A percentile compares a stretch with the other conserved stretches of the same genome.
Evolutionary conservation across 2,888 invertebrate species (phyloP).

Genomic region (Drosophila yooni): DNA sequence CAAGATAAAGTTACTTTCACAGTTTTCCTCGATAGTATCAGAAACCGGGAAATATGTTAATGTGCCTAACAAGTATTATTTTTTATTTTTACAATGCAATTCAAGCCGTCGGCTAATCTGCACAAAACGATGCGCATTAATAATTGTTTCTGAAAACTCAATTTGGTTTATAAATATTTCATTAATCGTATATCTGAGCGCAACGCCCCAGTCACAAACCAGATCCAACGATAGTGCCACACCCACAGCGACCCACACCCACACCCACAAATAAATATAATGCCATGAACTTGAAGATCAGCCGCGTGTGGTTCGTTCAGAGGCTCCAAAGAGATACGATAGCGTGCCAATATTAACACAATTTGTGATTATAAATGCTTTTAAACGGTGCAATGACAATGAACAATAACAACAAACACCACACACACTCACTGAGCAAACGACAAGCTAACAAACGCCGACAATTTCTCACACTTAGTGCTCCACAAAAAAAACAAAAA

Average conservation of each 20-base stretch:
- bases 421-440: constrained; percentile 32
- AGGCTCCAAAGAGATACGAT: constrained; percentile 54
- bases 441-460: constrained; percentile 65
- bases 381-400: constrained; percentile 79
- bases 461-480: constrained; percentile 78
- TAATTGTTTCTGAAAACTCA: constrained; percentile 74
- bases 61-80: constrained; percentile 26
- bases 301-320: constrained; percentile 33
- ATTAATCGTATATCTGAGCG: constrained; percentile 62
- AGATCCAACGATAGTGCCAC: constrained; percentile 44
- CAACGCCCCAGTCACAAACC: constrained; percentile 16
- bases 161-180: constrained; percentile 77
- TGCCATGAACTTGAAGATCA: constrained; percentile 71
- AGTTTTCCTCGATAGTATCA: constrained; percentile 10
- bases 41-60: constrained; percentile 30
- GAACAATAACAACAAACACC: constrained; percentile 64
- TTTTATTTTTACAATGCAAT: constrained; percentile 26
- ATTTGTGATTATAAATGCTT: constrained; percentile 79
- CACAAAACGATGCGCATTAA: constrained; percentile 50
- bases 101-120: constrained; percentile 59
- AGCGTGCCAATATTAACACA: constrained; percentile 81
- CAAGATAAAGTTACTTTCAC: constrained; percentile 37
- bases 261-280: constrained; percentile 38
- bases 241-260: constrained; percentile 39
- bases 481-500: constrained; percentile 32